Base-by-base conservation (phyloP, 2,888 invertebrate species). In the Folsomia candida region DNA sequence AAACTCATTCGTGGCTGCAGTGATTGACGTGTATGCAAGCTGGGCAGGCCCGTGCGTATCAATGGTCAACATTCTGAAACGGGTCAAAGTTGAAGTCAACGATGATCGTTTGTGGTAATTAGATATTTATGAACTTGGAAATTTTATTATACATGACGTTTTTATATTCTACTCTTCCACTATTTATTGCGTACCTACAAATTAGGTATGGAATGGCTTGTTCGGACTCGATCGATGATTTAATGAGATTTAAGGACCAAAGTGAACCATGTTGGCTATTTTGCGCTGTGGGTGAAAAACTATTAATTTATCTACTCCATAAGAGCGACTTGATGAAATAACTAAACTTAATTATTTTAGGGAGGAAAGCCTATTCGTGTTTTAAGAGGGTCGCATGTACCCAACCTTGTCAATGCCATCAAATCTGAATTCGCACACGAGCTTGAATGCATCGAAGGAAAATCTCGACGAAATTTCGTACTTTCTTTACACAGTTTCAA, bases 241-340 rank as follows among this genome's bases (percentile, higher is more conserved):
- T 78, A 1, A 65, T 72, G 2, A 72, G 71, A 66, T 79, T 79
- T 68, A 74, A 72, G 51, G 76, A 78, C 63, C 77, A 77, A 67
- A 76, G 78, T 51, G 76, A 79, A 67, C 79, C 79, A 3, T 71
- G 71, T 57, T 79, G 78, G 78, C 66, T 79, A 2, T 79, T 79
- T 58, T 25, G 73, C 0, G 73, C 72, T 2, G 64, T 60, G 74
- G 73, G 63, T 74, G 74, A 73, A 37, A 24, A 2, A 27, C 9
- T 37, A 26, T 59, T 22, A 61, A 24, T 22, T 22, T 61, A n/a
- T n/a, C n/a, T n/a, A n/a, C n/a, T n/a, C n/a, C n/a, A n/a, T n/a
- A n/a, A n/a, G n/a, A n/a, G n/a, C n/a, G n/a, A n/a, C n/a, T 47
- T 47, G 24, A 54, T 54, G 54, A 22, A 54, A 54, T 24, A 47